A percentile compares a stretch with the other conserved stretches of the same genome.
phyloP scores from a whole-genome alignment of 2,888 invertebrate genomes.

The Tridacna gigas region DNA sequence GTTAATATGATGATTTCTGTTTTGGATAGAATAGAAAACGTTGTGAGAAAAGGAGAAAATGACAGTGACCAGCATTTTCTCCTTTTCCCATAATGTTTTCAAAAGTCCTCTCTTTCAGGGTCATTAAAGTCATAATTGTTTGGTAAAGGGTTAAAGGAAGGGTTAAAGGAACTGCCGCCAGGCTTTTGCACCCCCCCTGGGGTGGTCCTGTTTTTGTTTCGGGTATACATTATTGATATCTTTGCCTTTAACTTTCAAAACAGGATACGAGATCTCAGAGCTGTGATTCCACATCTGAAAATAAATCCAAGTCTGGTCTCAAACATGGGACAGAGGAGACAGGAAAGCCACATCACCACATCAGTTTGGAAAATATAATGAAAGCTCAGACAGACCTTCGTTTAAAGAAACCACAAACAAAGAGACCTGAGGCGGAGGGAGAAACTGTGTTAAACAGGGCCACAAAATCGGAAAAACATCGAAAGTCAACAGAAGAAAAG shows the following conservation, averaged over 20 bases:
- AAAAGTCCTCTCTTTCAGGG: neutral
- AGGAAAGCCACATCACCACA: neutral
- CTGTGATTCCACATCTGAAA: neutral
- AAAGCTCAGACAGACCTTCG: neutral
- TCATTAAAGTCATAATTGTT: no score
- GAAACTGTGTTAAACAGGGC: neutral
- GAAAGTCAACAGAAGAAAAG: neutral
- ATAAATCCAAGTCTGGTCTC: constrained; percentile 6
- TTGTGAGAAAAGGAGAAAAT: no score
- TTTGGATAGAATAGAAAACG: no score
- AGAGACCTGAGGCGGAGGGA: neutral
- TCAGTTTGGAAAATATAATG: constrained; percentile 7
- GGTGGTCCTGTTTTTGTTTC: no score
- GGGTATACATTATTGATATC: no score
- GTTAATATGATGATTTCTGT: no score
- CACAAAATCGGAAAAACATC: neutral
- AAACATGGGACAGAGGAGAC: constrained; percentile 1
- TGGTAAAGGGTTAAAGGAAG: no score
- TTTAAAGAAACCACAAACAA: constrained; percentile 4
- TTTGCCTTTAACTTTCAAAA: neutral
- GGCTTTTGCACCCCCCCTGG: no score
- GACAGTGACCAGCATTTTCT: neutral
- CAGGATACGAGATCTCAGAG: neutral
- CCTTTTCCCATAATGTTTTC: neutral
- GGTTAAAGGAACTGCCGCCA: no score